A percentile compares a stretch with the other conserved stretches of the same genome.
These are phyloP conservation scores for Calonectris borealis DNA, from an alignment of 2,113 vertebrate genomes.

Conservation along the genomic window DNA sequence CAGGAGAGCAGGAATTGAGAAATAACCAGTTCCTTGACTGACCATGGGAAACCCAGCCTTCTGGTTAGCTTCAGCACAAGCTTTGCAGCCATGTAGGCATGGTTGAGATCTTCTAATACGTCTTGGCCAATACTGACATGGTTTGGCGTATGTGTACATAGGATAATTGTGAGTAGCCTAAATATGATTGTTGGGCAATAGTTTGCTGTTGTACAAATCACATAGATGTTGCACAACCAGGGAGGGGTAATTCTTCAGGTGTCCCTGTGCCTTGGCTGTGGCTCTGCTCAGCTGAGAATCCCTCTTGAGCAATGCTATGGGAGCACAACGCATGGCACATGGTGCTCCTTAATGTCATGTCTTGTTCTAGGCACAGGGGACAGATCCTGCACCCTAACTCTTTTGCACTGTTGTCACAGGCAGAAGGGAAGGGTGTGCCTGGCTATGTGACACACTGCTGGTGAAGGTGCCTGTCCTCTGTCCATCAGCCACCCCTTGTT, in stretches of 20 bases:
- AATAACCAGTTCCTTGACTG: background rate
- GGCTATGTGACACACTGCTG: background rate
- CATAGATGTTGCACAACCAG: conserved; percentile 2
- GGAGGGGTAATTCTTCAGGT: background rate
- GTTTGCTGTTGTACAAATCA: background rate
- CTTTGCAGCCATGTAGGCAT: background rate
- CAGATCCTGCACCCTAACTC: background rate
- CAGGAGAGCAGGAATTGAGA: background rate
- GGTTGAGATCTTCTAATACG: background rate
- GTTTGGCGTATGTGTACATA: background rate
- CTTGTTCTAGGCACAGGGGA: background rate
- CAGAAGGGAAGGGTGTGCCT: background rate
- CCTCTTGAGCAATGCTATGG: background rate
- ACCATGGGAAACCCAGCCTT: background rate
- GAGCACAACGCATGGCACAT: rapidly evolving
- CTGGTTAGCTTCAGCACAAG: background rate
- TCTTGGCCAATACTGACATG: background rate
- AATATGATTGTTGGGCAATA: conserved; percentile 22
- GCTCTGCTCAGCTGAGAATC: background rate
- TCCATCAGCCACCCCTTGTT: background rate
- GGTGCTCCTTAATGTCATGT: background rate
- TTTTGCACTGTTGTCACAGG: background rate
- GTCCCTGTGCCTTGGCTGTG: background rate
- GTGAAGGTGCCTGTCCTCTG: background rate
- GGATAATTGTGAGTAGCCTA: background rate